A percentile compares a stretch with the other conserved stretches of the same genome.
phyloP scores from a whole-genome alignment of 2,888 invertebrate species.

The Tinea semifulvella region DNA sequence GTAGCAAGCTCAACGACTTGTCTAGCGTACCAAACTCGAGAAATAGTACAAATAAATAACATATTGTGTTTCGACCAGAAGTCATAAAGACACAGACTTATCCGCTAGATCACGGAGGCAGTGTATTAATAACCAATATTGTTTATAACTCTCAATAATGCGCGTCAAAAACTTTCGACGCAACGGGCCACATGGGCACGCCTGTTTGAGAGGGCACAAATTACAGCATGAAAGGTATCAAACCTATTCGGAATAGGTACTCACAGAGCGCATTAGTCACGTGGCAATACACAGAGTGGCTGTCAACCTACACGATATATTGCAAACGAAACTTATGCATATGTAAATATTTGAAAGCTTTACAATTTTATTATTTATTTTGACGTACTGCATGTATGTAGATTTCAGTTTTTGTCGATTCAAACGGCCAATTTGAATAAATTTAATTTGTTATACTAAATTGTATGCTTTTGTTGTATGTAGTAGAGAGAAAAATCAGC shows the following conservation, averaged over 20 bases:
- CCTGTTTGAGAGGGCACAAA: background rate
- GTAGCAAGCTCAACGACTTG: no score
- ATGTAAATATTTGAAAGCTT: slow-evolving; percentile 13
- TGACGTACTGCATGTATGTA: slow-evolving; percentile 7
- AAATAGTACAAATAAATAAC: no score
- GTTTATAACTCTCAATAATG: no score
- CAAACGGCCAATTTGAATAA: slow-evolving; percentile 2
- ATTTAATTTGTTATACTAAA: background rate
- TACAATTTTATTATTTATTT: slow-evolving; percentile 14
- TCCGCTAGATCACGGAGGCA: no score
- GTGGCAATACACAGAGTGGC: slow-evolving; percentile 12
- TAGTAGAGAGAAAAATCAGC: background rate
- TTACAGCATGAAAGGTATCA: background rate
- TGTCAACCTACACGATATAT: slow-evolving; percentile 13
- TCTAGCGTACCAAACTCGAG: no score
- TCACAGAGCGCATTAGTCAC: slow-evolving; percentile 7
- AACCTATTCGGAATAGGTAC: slow-evolving; percentile 1
- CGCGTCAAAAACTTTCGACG: no score
- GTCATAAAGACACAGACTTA: no score
- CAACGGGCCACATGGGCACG: background rate
- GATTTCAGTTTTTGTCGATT: slow-evolving; percentile 2
- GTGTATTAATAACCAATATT: no score
- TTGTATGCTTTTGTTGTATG: background rate
- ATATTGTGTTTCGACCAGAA: no score
- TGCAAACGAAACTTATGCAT: slow-evolving; percentile 13